phyloP scores from a whole-genome alignment of 2,113 vertebrate genomes.

The Prietella phreatophila region DNA sequence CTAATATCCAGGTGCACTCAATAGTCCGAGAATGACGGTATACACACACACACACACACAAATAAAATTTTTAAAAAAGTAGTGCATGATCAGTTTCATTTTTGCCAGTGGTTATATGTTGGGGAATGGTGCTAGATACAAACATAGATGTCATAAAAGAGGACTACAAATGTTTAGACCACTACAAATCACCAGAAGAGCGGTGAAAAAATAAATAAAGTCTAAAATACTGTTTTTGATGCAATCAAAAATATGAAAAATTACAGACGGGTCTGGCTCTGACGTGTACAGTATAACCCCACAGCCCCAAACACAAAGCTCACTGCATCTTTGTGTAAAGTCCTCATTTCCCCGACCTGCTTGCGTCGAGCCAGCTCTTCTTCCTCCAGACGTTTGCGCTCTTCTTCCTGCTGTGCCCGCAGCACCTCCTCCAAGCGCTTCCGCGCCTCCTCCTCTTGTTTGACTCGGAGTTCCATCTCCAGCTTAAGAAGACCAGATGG shows the following conservation, averaged over 20 bases:
- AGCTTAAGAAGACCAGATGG: slow-evolving; percentile 67
- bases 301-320: neutral
- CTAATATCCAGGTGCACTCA: no score
- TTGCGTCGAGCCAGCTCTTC: slow-evolving; percentile 90
- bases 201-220: neutral
- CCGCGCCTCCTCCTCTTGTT: slow-evolving; percentile 94
- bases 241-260: neutral
- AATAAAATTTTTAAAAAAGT: no score
- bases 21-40: no score
- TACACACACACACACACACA: no score
- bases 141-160: neutral
- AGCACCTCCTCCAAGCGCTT: slow-evolving; percentile 89
- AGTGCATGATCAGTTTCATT: neutral
- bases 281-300: neutral
- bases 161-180: neutral
- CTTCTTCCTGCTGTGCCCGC: slow-evolving; percentile 84
- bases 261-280: neutral
- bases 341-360: slow-evolving; percentile 76
- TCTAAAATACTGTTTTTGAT: neutral
- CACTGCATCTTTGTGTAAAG: neutral
- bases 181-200: neutral
- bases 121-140: neutral
- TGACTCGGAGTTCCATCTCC: slow-evolving; percentile 91
- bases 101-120: neutral
- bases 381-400: slow-evolving; percentile 89